Evolutionary conservation across 2,888 invertebrate genomes (phyloP).

Genomic region (Cryptophagus acutangulus): DNA sequence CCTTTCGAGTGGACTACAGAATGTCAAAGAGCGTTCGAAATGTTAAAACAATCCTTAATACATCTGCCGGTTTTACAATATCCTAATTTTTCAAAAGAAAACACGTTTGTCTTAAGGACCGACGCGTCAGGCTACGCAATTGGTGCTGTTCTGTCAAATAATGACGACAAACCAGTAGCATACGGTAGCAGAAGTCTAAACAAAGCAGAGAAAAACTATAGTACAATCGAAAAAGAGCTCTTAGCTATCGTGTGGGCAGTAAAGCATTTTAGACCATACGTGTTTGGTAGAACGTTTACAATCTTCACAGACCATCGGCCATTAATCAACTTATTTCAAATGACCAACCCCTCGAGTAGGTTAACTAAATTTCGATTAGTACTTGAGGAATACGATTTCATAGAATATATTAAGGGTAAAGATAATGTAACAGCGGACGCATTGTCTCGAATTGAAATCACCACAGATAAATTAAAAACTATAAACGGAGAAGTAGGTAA

Average conservation of each 20-base stretch:
- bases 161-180: conserved; percentile 10
- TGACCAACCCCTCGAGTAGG: conserved; percentile 28
- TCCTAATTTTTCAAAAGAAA: conserved; percentile 16
- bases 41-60: conserved; percentile 11
- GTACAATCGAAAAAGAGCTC: conserved; percentile 14
- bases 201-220: conserved; percentile 11
- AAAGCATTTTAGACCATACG: conserved; percentile 17
- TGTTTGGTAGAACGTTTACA: conserved; percentile 1
- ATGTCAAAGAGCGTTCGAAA: conserved; percentile 21
- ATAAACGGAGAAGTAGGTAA: too few species aligned
- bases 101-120: conserved; percentile 15
- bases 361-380: conserved; percentile 25
- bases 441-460: conserved; percentile 11
- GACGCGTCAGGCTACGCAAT: conserved; percentile 10
- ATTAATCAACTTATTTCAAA: conserved; percentile 24
- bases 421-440: conserved; percentile 15
- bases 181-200: conserved; percentile 8
- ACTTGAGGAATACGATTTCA: conserved; percentile 18
- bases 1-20: conserved; percentile 16
- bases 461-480: too few species aligned
- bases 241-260: conserved; percentile 26
- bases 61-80: conserved; percentile 19
- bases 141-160: conserved; percentile 12
- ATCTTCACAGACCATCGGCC: conserved; percentile 13
- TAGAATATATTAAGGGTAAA: conserved; percentile 8